Evolutionary conservation across 1,140 invertebrate species (phyloP), one percentile per base, ranked within the genome.

Genomic region (Psix sp.): DNA sequence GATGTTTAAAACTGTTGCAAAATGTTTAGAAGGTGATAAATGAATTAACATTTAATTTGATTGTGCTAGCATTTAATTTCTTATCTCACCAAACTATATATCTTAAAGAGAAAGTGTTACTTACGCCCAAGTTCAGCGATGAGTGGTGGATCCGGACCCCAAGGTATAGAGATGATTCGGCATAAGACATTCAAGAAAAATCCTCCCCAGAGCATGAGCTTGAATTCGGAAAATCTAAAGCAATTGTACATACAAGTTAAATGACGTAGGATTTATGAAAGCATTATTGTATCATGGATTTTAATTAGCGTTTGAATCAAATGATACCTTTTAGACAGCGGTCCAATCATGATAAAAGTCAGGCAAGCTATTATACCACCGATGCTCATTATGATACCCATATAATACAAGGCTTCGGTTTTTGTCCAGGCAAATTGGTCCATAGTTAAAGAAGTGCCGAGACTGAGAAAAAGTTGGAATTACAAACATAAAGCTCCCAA

Each of bases 391-490:
- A 96, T 86, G 9, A 95, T 88, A 15, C 95, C 95, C 90, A 95
- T 93, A 80, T 95, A 94, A 77, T 91, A 89, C 0, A 96, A 86
- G 4, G 95, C 92, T 80, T 94, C 88, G 14, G 88, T 80, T 83
- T 94, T 93, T 20, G 90, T 91, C 95, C 95, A 96, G 4, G 91
- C 94, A 87, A 96, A 96, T 88, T 96, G 94, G 82, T 97, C 94
- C 93, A 95, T 96, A 4, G 93, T 94, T 24, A 96, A 85, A 1
- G 94, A 91, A 9, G 94, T 95, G 24, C 91, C 94, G 62, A 96
- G 88, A 26, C 92, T 93, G 71, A 45, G 24, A 74, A 72, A 71
- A 66, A 63, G 40, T 65, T 73, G 63, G 42, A 63, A 66, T 73
- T 73, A 60, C 54, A 65, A 57, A 51, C 51, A 63, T 59, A 59